Percentiles rank a stretch among this genome's conserved stretches.
Conservation (phyloP, 2,888 invertebrate species). For the Thymelicus acteon region DNA sequence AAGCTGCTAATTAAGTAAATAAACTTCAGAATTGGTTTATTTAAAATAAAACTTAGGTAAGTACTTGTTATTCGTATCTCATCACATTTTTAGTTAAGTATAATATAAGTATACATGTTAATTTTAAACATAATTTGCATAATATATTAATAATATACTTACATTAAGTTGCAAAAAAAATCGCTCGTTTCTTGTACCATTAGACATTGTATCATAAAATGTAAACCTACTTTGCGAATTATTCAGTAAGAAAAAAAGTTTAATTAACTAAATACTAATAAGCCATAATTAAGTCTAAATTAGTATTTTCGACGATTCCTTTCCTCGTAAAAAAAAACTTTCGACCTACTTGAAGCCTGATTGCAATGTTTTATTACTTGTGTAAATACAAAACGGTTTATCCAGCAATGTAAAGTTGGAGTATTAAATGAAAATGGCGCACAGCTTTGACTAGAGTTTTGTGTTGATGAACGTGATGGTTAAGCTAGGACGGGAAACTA, state of each 20-base stretch:
- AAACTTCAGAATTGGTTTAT: too few species aligned
- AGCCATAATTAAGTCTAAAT: background rate
- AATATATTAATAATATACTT: too few species aligned
- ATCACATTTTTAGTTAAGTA: too few species aligned
- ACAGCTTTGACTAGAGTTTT: conserved; percentile 34
- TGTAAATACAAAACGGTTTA: conserved; percentile 24
- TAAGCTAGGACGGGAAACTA: conserved; percentile 65
- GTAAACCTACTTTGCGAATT: too few species aligned
- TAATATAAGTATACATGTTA: too few species aligned
- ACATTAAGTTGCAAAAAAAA: too few species aligned
- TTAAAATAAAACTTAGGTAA: too few species aligned
- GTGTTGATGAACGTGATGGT: conserved; percentile 36
- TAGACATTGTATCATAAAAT: too few species aligned
- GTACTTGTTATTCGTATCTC: too few species aligned
- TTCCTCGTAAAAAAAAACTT: conserved; percentile 12
- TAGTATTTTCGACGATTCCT: conserved; percentile 14
- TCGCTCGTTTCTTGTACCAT: too few species aligned
- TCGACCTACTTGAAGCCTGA: conserved; percentile 20
- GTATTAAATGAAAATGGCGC: conserved; percentile 37
- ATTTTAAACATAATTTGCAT: too few species aligned
- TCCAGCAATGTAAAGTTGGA: conserved; percentile 14
- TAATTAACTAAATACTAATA: conserved; percentile 3
- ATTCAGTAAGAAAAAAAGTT: background rate
- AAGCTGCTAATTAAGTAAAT: too few species aligned
- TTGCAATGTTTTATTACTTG: conserved; percentile 26